phyloP scores from a whole-genome alignment of 2,888 invertebrate genomes.

The Dilophus febrilis region DNA sequence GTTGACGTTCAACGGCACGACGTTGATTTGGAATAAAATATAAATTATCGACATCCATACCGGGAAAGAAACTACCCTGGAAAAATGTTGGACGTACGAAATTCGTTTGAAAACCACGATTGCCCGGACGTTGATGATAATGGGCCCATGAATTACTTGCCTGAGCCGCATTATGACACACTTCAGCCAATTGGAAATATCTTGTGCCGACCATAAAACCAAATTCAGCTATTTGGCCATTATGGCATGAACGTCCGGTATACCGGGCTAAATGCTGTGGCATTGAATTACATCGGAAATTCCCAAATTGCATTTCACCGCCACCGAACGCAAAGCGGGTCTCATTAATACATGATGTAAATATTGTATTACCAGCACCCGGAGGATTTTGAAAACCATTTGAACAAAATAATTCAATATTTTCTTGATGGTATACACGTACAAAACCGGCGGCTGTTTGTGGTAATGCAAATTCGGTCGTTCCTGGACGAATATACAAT shows the following conservation, averaged over 20 bases:
- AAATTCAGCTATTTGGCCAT: conserved; percentile 21
- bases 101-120: conserved; percentile 27
- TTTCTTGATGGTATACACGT: conserved; percentile 16
- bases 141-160: conserved; percentile 28
- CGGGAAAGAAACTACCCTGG: conserved; percentile 22
- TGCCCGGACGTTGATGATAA: conserved; percentile 25
- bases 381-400: conserved; percentile 8
- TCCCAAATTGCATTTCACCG: conserved; percentile 15
- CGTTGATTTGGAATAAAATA: conserved; percentile 26
- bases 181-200: conserved; percentile 24
- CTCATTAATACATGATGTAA: conserved; percentile 2
- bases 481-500: conserved; percentile 33
- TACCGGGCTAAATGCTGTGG: conserved; percentile 19
- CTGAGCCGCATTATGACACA: conserved; percentile 26
- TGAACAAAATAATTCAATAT: conserved; percentile 21
- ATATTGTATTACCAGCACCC: conserved; percentile 4
- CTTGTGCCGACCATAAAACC: conserved; percentile 22
- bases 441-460: conserved; percentile 16
- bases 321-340: conserved; percentile 13
- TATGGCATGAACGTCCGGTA: conserved; percentile 18
- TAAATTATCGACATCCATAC: conserved; percentile 19
- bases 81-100: conserved; percentile 24
- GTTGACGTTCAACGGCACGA: conserved; percentile 21
- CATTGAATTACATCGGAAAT: conserved; percentile 20
- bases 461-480: conserved; percentile 20